Evolutionary conservation across 2,113 vertebrate genomes (phyloP), one percentile per base, ranked within the genome.

Genomic region (Oryzias melastigma): DNA sequence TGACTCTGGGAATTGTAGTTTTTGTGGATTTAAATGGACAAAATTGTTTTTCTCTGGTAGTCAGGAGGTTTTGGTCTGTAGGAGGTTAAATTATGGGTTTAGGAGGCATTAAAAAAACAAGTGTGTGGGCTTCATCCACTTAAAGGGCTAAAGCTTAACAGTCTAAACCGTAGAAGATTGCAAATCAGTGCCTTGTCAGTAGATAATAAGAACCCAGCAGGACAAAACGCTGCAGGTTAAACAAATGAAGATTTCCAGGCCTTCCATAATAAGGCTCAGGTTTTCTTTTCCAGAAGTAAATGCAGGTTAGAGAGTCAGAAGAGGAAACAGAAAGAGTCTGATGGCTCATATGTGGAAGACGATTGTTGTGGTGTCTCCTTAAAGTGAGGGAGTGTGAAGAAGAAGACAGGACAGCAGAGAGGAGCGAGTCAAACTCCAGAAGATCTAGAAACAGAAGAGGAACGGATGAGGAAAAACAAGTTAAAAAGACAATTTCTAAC

Each of bases 291-390:
- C 58, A 22, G 14, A 19, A 40, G 14, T 16, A 49, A 53, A 49
- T 15, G 54, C 49, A 18, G 22, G 24, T 8, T 22, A 45, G 17
- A 25, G 25, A 75, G 51, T 20, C 19, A 53, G 49, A 65, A 49
- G 49, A 65, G 49, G 51, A 73, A 60, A 73, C 17, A 44, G 46
- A 50, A 69, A 56, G 60, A 40, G 43, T 68, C 48, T n/a, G 66
- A 71, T 48, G 71, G 71, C 41, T 65, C 20, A 6, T 5, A 71
- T 85, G 63, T 79, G 88, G 87, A 91, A 91, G 89, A 91, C 82
- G 51, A 35, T 86, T 67, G 69, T 81, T 62, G 52, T 69, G 78
- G 68, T n/a, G 78, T 81, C 73, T 75, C 65, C 71, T 83, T 77
- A 67, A 82, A 83, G 46, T 47, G 19, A 80, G 77, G 83, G 78